Percentiles rank a stretch among this genome's conserved stretches.
phyloP scores from a whole-genome alignment of 2,797 vertebrate genomes.

The Oryzias sinensis region DNA sequence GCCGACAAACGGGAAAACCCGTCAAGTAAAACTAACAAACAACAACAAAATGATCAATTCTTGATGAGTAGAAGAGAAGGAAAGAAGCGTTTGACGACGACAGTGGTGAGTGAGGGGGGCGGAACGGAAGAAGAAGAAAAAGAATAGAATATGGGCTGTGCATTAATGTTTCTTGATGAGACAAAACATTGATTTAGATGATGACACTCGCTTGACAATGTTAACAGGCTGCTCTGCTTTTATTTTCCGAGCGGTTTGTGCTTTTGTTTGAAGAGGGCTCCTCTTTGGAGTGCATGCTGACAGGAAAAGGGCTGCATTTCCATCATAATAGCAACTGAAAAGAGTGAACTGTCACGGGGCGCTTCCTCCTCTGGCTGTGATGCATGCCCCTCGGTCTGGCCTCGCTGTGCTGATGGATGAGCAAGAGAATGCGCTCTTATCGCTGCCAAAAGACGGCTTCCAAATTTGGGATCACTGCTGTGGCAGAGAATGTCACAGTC shows the following conservation, averaged over 20 bases:
- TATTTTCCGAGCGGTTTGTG: conserved; percentile 22
- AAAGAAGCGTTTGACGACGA: conserved; percentile 34
- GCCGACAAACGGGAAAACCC: conserved; percentile 20
- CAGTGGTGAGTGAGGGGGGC: conserved; percentile 15
- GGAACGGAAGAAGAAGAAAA: conserved; percentile 46
- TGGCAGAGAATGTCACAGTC: conserved; percentile 55
- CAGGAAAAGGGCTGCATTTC: conserved; percentile 52
- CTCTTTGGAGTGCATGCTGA: conserved; percentile 17
- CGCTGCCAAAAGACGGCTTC: conserved; percentile 48
- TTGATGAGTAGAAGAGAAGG: conserved; percentile 50
- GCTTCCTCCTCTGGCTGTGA: conserved; percentile 51
- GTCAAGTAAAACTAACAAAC: conserved; percentile 43
- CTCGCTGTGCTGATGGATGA: conserved; percentile 53
- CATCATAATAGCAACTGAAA: conserved; percentile 59
- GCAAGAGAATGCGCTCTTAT: conserved; percentile 36
- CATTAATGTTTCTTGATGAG: conserved; percentile 47
- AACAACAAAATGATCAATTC: conserved; percentile 45
- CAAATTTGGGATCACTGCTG: conserved; percentile 51
- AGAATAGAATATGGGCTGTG: conserved; percentile 48
- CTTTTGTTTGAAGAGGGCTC: conserved; percentile 40
- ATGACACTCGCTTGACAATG: conserved; percentile 40
- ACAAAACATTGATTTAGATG: conserved; percentile 46
- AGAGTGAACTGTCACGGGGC: conserved; percentile 56
- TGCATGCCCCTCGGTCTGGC: conserved; percentile 49
- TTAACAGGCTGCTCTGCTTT: conserved; percentile 44